A percentile compares a stretch with the other conserved stretches of the same genome.
Evolutionary conservation across 2,888 invertebrate species (phyloP).

Genomic region (Cheilosia vernalis): DNA sequence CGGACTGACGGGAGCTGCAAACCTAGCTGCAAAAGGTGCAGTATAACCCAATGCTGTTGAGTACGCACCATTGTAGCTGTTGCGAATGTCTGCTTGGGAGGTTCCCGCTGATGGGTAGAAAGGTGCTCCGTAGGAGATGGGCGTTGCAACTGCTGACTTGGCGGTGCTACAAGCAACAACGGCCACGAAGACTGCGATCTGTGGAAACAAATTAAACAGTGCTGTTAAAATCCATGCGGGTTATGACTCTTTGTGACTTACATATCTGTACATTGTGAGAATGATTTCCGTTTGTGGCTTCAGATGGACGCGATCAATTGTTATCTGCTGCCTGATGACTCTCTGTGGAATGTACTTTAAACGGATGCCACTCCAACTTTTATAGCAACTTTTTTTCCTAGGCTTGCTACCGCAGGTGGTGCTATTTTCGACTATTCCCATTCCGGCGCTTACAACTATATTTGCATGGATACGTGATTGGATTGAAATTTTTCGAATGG

Average conservation of each 20-base stretch:
- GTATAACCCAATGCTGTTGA: constrained; percentile 80
- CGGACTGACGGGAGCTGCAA: constrained; percentile 74
- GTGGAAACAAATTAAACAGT: constrained; percentile 1
- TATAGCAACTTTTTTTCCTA: constrained; percentile 38
- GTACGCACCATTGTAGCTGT: constrained; percentile 81
- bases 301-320: background rate
- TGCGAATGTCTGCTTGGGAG: constrained; percentile 81
- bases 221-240: constrained; percentile 5
- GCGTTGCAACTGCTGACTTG: constrained; percentile 76
- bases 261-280: constrained; percentile 50
- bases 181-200: constrained; percentile 78
- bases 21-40: constrained; percentile 79
- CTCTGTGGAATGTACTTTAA: constrained; percentile 33
- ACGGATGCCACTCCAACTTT: constrained; percentile 40
- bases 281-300: background rate
- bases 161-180: constrained; percentile 77
- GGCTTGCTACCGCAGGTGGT: background rate
- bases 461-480: constrained; percentile 60
- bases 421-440: constrained; percentile 26
- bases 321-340: background rate
- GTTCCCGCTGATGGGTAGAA: constrained; percentile 80
- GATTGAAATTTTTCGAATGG: constrained; percentile 17
- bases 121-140: constrained; percentile 83
- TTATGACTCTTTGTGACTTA: constrained; percentile 11
- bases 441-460: constrained; percentile 26